phyloP scores from a whole-genome alignment of 1,140 invertebrate species.

The Archegozetes longisetosus region DNA sequence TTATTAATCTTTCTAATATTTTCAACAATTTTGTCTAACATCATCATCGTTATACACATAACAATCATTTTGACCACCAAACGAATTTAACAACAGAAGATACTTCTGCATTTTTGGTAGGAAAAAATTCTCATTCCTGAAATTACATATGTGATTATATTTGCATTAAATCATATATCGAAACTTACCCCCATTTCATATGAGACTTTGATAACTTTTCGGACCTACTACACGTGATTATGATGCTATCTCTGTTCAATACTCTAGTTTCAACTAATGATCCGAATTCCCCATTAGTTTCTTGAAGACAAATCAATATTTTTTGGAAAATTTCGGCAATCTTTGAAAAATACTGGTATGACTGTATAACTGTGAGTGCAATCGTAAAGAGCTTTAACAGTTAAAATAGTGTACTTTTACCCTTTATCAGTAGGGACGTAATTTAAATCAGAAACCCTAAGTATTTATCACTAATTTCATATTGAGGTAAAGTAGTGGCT shows the following conservation, averaged over 20 bases:
- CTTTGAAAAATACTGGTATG: background rate
- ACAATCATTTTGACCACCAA: background rate
- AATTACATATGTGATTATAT: background rate
- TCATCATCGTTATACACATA: background rate
- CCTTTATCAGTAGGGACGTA: background rate
- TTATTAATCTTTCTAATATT: background rate
- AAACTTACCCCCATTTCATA: background rate
- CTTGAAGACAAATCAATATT: background rate
- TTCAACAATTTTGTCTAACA: too few relatives aligned
- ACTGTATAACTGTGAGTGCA: conserved; percentile 7
- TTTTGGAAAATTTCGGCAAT: background rate
- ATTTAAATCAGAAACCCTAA: too few relatives aligned
- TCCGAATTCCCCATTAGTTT: conserved; percentile 1
- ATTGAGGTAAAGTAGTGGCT: too few relatives aligned
- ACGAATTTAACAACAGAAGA: conserved; percentile 2
- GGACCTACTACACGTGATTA: background rate
- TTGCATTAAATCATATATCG: background rate
- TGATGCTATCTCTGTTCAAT: background rate
- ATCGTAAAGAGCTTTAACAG: background rate
- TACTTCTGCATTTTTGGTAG: background rate
- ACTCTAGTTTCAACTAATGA: background rate
- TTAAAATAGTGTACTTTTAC: background rate
- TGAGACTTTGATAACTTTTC: background rate
- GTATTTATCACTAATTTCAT: too few relatives aligned
- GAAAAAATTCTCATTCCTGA: background rate